Percentiles rank a stretch among this genome's conserved stretches.
Conservation (phyloP, 2,797 vertebrate species). For the Toxotes lorentzi region DNA sequence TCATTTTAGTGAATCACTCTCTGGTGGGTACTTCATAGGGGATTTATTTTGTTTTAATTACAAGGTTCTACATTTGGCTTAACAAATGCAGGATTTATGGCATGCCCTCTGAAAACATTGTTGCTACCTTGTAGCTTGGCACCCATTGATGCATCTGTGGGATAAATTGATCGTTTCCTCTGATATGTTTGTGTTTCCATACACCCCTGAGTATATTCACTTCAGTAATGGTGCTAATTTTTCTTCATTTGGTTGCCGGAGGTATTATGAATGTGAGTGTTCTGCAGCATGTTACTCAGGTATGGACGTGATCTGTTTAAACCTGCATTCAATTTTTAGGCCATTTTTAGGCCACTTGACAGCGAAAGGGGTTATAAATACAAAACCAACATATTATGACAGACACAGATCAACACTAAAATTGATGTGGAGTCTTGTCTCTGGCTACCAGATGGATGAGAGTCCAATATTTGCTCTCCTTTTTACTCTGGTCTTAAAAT, state of each 20-base stretch:
- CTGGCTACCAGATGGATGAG: background rate
- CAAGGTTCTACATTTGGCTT: slow-evolving; percentile 69
- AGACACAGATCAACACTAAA: background rate
- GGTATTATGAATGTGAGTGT: slow-evolving; percentile 43
- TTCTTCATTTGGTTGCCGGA: slow-evolving; percentile 62
- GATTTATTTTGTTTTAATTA: slow-evolving; percentile 84
- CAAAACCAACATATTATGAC: background rate
- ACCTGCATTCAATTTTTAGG: background rate
- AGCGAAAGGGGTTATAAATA: background rate
- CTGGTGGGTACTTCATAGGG: slow-evolving; percentile 47
- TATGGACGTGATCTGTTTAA: slow-evolving; percentile 14
- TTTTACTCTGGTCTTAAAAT: background rate
- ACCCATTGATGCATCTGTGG: slow-evolving; percentile 52
- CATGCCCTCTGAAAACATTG: slow-evolving; percentile 61
- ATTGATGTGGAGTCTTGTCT: background rate
- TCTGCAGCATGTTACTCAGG: slow-evolving; percentile 31
- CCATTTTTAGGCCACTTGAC: background rate
- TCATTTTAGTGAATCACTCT: slow-evolving; percentile 68
- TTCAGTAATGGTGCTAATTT: slow-evolving; percentile 63
- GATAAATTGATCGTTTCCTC: slow-evolving; percentile 71
- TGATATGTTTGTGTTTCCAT: slow-evolving; percentile 71
- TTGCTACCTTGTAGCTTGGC: slow-evolving; percentile 66
- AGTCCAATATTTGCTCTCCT: background rate
- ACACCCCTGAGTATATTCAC: slow-evolving; percentile 60
- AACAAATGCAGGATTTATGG: slow-evolving; percentile 70